Percentiles rank a stretch among this genome's conserved stretches.
These are phyloP conservation scores for Amblyornis subalaris DNA, from an alignment of 2,113 vertebrate species.

Conservation along the genomic window DNA sequence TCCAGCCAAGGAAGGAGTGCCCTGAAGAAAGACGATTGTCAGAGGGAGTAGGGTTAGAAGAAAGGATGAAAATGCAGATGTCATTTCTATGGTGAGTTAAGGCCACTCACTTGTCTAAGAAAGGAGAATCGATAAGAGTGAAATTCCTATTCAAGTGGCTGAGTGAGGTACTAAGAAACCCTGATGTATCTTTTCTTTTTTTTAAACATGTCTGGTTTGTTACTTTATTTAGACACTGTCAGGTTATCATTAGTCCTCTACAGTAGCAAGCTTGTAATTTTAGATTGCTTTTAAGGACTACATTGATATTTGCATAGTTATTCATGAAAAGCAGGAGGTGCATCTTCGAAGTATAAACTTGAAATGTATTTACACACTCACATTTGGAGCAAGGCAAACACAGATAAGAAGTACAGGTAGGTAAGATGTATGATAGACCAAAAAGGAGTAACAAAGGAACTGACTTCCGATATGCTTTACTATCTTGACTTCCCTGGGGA, in stretches of 20 bases:
- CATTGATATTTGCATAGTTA: not conserved
- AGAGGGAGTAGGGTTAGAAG: not conserved
- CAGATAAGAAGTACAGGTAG: not conserved
- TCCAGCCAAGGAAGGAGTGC: rapidly evolving
- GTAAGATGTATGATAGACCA: not conserved
- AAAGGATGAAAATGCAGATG: not conserved
- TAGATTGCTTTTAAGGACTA: not conserved
- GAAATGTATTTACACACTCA: not conserved
- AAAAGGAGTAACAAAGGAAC: not conserved
- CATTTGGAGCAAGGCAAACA: not conserved
- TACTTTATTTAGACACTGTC: not conserved
- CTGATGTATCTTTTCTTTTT: not conserved
- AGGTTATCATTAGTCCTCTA: not conserved
- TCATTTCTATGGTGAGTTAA: not conserved
- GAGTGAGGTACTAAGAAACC: not conserved
- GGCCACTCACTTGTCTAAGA: not conserved
- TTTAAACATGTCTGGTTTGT: not conserved
- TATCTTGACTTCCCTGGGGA: not conserved
- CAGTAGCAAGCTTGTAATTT: not conserved
- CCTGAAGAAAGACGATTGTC: not conserved
- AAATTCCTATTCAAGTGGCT: not conserved
- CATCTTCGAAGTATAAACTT: not conserved
- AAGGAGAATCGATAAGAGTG: not conserved
- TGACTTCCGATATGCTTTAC: not conserved
- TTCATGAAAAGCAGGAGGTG: not conserved